Conservation (phyloP, 1,140 invertebrate genomes). For the Lanistes nyassanus region DNA sequence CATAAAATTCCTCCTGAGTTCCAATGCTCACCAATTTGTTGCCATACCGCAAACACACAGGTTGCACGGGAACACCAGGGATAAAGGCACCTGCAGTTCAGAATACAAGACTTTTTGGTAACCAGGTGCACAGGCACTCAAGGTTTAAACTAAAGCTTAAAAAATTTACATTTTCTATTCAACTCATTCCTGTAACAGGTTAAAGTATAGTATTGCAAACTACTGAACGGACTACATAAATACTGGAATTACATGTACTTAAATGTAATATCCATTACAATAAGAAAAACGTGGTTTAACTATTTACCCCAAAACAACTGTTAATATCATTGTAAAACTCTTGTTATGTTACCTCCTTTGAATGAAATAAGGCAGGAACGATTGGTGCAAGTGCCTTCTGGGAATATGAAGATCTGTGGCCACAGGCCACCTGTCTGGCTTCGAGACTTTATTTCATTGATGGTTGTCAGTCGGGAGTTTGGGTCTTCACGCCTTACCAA, state of each 20-base stretch:
- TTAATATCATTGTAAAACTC: too few relatives aligned
- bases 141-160: too few relatives aligned
- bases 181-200: too few relatives aligned
- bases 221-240: too few relatives aligned
- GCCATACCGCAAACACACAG: constrained; percentile 90
- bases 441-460: constrained; percentile 88
- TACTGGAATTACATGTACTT: too few relatives aligned
- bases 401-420: constrained; percentile 96
- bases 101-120: background rate
- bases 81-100: constrained; percentile 72
- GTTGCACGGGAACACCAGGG: constrained; percentile 93
- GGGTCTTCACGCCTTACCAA: constrained; percentile 93
- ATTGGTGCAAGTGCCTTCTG: constrained; percentile 96
- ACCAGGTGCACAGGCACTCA: too few relatives aligned
- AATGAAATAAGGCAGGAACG: constrained; percentile 93
- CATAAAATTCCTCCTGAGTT: too few relatives aligned
- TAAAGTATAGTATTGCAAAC: too few relatives aligned
- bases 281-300: too few relatives aligned
- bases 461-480: constrained; percentile 89
- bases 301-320: too few relatives aligned
- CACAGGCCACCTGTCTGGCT: constrained; percentile 86
- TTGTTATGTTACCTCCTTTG: constrained; percentile 80
- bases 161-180: too few relatives aligned
- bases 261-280: too few relatives aligned
- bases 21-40: constrained; percentile 77